Percentiles rank a stretch among this genome's conserved stretches.
These are phyloP conservation scores for Ametastegia equiseti DNA, from an alignment of 2,888 invertebrate genomes.

Conservation along the genomic window DNA sequence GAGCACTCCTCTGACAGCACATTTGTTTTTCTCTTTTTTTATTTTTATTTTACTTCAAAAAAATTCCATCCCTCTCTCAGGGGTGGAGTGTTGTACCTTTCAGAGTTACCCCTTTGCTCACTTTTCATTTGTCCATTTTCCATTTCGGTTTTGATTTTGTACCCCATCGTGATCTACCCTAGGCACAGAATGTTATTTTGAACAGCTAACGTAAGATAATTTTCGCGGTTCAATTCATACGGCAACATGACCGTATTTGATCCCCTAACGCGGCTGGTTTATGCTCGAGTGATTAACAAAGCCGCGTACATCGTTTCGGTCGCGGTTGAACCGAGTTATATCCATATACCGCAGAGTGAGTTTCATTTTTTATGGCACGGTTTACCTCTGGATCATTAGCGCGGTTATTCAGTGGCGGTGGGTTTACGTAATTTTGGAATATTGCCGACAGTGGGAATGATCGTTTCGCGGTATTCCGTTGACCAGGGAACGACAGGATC, in stretches of 20 bases:
- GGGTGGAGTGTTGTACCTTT: neutral
- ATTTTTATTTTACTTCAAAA: neutral
- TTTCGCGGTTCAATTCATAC: neutral
- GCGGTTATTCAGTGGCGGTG: neutral
- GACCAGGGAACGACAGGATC: neutral
- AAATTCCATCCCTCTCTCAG: neutral
- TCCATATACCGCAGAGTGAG: neutral
- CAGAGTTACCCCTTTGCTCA: neutral
- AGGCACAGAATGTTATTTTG: neutral
- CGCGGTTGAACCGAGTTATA: neutral
- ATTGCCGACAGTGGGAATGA: neutral
- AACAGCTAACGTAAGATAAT: neutral
- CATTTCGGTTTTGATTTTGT: neutral
- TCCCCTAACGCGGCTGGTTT: neutral
- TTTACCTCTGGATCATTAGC: constrained; percentile 30
- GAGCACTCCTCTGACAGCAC: constrained; percentile 18
- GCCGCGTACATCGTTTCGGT: constrained; percentile 8
- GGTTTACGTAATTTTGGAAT: constrained; percentile 14
- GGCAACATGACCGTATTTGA: neutral
- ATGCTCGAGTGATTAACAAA: constrained; percentile 26
- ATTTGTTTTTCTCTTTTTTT: neutral
- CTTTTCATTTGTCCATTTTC: neutral
- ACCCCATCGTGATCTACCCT: no score
- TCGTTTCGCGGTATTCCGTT: neutral
- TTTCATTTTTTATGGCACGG: neutral